Evolutionary conservation across 2,888 invertebrate genomes (phyloP), one percentile per base, ranked within the genome.

Genomic region (Oligia fasciuncula): DNA sequence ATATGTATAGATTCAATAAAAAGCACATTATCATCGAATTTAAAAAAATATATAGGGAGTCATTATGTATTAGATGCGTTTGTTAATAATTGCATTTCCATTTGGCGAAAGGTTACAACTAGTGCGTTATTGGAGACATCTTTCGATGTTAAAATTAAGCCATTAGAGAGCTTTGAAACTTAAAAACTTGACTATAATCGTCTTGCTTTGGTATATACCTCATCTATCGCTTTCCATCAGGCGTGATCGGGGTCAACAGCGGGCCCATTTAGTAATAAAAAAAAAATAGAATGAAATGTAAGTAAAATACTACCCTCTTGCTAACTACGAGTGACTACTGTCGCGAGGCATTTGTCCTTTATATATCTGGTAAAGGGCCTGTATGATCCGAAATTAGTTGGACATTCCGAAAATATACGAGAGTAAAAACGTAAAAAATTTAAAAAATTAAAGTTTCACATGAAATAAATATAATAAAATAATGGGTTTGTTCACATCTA

Each of bases 11-110:
- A 85, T 80, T 86, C 80, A 83, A 88, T 81, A 84, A 84, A 81
- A 87, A 92, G 92, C 92, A 94, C 93, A 85, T 87, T 86, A 91
- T 91, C 91, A 90, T 92, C 95, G 95, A 95, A 95, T 95, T 95
- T 94, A 91, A 89, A 89, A 86, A 84, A 80, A 81, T 90, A 87
- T 23, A 49, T 91, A 91, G 90, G 90, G 85, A 90, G 81, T 90
- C 89, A 86, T 91, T 92, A 91, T 90, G 87, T 91, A 88, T 86
- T 92, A 92, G 87, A 89, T 84, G 88, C 86, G 84, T 90, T 89
- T 87, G 83, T 87, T 89, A 77, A 84, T 79, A 82, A 86, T 87
- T 91, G 88, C 85, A 89, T 86, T 90, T 79, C 79, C 83, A 90
- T 88, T 83, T 74, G 68, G 73, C 80, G 77, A 83, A 82, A 76